phyloP scores from a whole-genome alignment of 2,113 vertebrate species.

The Brachyhypopomus gauderio region DNA sequence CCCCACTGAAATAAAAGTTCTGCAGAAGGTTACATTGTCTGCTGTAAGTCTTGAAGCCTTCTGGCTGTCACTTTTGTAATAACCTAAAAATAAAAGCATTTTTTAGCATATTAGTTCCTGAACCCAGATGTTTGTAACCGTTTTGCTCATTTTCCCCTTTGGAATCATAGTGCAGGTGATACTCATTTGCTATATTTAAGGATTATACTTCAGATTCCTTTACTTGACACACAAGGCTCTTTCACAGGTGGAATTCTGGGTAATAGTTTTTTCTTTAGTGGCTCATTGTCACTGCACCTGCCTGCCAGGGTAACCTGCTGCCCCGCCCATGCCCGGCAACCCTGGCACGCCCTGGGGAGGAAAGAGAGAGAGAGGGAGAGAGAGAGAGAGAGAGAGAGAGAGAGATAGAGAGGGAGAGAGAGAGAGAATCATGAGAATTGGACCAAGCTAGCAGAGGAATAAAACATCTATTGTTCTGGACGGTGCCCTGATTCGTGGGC shows the following conservation, averaged over 20 bases:
- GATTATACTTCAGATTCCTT: not conserved
- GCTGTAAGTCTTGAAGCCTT: no score
- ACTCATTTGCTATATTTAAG: not conserved
- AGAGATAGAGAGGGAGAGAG: slow-evolving; percentile 68
- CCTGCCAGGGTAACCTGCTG: slow-evolving; percentile 98
- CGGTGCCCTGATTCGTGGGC: slow-evolving; percentile 32
- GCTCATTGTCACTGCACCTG: slow-evolving; percentile 96
- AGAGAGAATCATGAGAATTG: slow-evolving; percentile 62
- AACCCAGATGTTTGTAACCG: no score
- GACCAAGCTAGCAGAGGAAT: slow-evolving; percentile 65
- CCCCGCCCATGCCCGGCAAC: slow-evolving; percentile 80
- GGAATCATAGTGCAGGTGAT: no score
- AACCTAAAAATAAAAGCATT: no score
- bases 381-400: slow-evolving; percentile 41
- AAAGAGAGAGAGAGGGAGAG: slow-evolving; percentile 45
- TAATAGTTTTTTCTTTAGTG: slow-evolving; percentile 50
- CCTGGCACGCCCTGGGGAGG: slow-evolving; percentile 84
- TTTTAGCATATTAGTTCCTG: no score
- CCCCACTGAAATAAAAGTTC: no score
- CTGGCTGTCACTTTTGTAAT: no score
- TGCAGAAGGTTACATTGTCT: no score
- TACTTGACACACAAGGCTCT: not conserved
- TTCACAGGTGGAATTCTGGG: slow-evolving; percentile 36
- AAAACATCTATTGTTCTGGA: slow-evolving; percentile 71
- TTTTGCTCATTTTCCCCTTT: no score